Evolutionary conservation across 2,888 invertebrate species (phyloP), one percentile per base, ranked within the genome.

Genomic region (Cinara cedri): DNA sequence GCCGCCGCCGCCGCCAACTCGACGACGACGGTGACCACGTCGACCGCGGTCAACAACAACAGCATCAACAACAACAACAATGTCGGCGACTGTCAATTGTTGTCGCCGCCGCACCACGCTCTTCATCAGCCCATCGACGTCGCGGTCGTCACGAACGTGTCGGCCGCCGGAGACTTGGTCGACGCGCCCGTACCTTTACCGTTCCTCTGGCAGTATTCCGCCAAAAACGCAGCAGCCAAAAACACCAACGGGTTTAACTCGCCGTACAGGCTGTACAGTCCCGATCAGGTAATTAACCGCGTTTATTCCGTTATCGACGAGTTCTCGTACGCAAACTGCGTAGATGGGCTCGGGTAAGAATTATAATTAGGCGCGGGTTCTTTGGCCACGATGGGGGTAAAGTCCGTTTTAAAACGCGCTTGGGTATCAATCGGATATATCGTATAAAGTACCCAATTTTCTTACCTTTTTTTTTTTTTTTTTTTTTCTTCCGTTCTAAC

Each of bases 191-290:
- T 81, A 83, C 86, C 84, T 83, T 86, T 85, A 85, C 86, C 86
- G 82, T 91, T 92, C 84, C 89, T 92, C 86, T 94, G 93, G 94
- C 92, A 93, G 86, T 93, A 93, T 87, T 93, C 83, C 44, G 81
- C 81, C 93, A 85, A 93, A 93, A 84, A 91, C 82, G 86, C 86
- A 81, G 86, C 86, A 74, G 85, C 85, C 74, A 85, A 85, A 82
- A 85, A 85, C 87, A 90, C 60, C 91, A 86, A 91, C 91, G 78
- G 78, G 78, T 78, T 70, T 19, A 78, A 68, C 85, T 90, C 91
- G 86, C 92, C 91, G 87, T 92, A 91, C 85, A 85, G 86, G 88
- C 88, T 91, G 91, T 92, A 90, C 88, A 88, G 88, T 86, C 91
- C 91, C 87, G 92, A 92, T 89, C 92, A 93, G 92, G 94, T 94